Evolutionary conservation across 2,797 vertebrate species (phyloP), one percentile per base, ranked within the genome.

Genomic region (Leontocebus nigricollis): DNA sequence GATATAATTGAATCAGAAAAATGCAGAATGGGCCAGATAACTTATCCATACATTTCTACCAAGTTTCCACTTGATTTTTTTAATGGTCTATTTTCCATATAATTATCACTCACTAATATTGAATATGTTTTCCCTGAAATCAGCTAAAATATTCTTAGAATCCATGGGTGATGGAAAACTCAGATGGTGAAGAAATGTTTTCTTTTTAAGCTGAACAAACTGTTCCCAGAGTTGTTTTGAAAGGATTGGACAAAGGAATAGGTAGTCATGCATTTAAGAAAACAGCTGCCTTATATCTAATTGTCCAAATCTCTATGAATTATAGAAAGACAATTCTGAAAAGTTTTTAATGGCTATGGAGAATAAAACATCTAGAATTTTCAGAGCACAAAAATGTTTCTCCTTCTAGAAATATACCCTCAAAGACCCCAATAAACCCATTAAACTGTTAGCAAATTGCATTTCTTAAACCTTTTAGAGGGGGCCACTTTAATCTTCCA

Each of bases 401-500:
- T 92, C 19, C 52, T 76, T 61, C 81, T 84, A 72, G 76, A 96
- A 96, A 94, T 57, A 96, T 92, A 83, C 10, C 52, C 36, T 90
- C 67, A 89, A 86, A 17, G 2, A 44, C 52, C 44, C 91, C 93
- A 73, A 88, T 94, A 73, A 96, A 96, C 26, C 70, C 72, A 84
- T 87, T 90, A 88, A 97, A 97, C 64, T 92, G 81, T 80, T 79
- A 90, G 44, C 36, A 97, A 97, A 94, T 91, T 96, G 70, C 24
- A 64, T 97, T 96, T 90, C 77, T 91, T 95, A 82, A 97, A 96
- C 81, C n/a, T 22, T 93, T 93, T 86, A 82, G 96, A 93, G 64
- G 5, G n/a, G 75, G 57, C 33, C 64, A 82, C 87, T 97, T 98
- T 97, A 97, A 96, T 96, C 93, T 97, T 96, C 82, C 59, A 90